These are phyloP conservation scores for Synodontis membranacea DNA, from an alignment of 2,113 vertebrate genomes.

Conservation along the genomic window DNA sequence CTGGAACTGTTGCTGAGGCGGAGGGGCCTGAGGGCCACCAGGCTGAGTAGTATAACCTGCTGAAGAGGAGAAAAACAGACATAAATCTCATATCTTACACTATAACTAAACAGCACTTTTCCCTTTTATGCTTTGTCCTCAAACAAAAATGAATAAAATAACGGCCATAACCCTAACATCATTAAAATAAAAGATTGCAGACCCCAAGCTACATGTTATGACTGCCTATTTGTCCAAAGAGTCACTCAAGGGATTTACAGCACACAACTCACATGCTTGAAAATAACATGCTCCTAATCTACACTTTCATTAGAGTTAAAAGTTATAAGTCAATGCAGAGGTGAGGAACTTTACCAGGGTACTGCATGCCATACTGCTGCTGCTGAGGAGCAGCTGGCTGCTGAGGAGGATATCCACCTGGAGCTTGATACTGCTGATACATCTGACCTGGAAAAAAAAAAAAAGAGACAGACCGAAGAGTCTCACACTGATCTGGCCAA, in stretches of 20 bases:
- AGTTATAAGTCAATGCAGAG: background rate
- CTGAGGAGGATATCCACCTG: constrained; percentile 87
- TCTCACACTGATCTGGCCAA: background rate
- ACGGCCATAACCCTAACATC: background rate
- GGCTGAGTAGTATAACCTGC: constrained; percentile 88
- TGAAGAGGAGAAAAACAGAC: constrained; percentile 50
- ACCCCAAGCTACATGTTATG: no score
- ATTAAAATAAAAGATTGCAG: background rate
- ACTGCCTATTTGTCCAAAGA: background rate
- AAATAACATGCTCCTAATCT: background rate
- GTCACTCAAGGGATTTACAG: background rate
- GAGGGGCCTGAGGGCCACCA: constrained; percentile 79
- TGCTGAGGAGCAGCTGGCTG: constrained; percentile 78
- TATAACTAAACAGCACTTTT: background rate
- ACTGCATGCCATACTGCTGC: constrained; percentile 92
- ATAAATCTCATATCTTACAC: background rate
- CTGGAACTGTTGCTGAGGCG: constrained; percentile 89
- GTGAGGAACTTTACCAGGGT: constrained; percentile 79
- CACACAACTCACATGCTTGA: background rate
- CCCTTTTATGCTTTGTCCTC: background rate
- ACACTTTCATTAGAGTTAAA: background rate
- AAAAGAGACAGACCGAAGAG: constrained; percentile 20
- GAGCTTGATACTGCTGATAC: constrained; percentile 94
- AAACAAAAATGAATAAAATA: background rate
- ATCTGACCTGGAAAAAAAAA: constrained; percentile 80